These are phyloP conservation scores for Andrena trimmerana DNA, from an alignment of 2,888 invertebrate genomes.

Conservation along the genomic window DNA sequence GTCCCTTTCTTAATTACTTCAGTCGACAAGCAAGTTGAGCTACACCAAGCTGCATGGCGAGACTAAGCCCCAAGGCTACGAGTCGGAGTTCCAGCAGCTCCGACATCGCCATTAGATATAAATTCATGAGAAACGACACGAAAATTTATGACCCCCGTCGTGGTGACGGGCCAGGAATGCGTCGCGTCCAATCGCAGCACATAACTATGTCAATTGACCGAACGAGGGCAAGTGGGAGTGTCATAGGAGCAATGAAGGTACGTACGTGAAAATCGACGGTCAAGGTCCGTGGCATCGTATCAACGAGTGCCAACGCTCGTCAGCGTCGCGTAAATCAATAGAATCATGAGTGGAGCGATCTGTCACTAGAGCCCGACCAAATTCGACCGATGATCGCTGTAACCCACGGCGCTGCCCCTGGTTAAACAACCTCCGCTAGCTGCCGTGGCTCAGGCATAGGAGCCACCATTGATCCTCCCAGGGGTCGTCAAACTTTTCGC, in stretches of 20 bases:
- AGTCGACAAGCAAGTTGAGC: no score
- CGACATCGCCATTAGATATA: neutral
- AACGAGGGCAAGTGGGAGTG: slow-evolving; percentile 49
- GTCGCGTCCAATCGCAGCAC: neutral
- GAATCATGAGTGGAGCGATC: neutral
- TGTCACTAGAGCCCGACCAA: neutral
- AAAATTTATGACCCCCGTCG: slow-evolving; percentile 35
- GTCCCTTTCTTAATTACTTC: no score
- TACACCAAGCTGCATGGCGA: no score
- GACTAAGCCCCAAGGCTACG: neutral
- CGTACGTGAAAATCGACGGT: slow-evolving; percentile 60
- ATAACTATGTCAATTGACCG: slow-evolving; percentile 59
- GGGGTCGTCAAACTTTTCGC: slow-evolving; percentile 62
- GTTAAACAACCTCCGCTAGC: neutral
- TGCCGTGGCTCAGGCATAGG: neutral
- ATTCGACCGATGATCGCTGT: no score
- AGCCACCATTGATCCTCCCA: slow-evolving; percentile 33
- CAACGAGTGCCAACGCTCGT: slow-evolving; percentile 15
- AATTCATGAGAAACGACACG: neutral
- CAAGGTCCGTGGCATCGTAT: slow-evolving; percentile 54
- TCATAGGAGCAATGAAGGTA: slow-evolving; percentile 29
- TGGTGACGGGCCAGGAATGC: slow-evolving; percentile 27
- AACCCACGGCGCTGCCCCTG: neutral
- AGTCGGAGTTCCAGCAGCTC: neutral
- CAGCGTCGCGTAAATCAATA: neutral